A percentile compares a stretch with the other conserved stretches of the same genome.
These are phyloP conservation scores for Pogonus chalceus DNA, from an alignment of 1,140 invertebrate species.

Conservation along the genomic window DNA sequence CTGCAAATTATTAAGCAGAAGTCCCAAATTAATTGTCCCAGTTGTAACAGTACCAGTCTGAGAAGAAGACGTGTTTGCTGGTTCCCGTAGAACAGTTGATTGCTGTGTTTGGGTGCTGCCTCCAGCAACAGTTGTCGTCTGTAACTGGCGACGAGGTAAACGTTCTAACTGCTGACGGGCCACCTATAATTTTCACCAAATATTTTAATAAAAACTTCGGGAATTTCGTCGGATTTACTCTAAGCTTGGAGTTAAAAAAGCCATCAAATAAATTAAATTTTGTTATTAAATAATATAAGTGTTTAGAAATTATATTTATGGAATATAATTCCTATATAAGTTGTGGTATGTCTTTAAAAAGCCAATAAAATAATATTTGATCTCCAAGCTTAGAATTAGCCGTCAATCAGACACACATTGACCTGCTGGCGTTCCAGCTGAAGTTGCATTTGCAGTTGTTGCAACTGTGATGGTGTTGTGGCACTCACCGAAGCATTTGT, in stretches of 20 bases:
- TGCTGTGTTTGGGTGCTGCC: constrained; percentile 26
- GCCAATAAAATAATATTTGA: constrained; percentile 8
- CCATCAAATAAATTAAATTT: too few relatives aligned
- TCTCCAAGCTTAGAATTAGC: constrained; percentile 7
- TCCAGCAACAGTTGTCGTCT: constrained; percentile 23
- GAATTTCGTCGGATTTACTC: background rate
- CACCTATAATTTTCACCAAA: constrained; percentile 42
- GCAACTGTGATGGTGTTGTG: constrained; percentile 66
- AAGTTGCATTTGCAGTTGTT: constrained; percentile 83
- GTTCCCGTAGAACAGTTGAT: constrained; percentile 20
- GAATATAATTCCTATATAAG: constrained; percentile 7
- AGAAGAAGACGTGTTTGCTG: constrained; percentile 14
- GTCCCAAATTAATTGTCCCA: constrained; percentile 27
- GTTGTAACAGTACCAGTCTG: constrained; percentile 8
- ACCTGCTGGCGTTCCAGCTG: constrained; percentile 79
- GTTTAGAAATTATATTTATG: too few relatives aligned
- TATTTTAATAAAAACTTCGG: background rate
- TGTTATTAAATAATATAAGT: too few relatives aligned
- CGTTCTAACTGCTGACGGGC: constrained; percentile 77
- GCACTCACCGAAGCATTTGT: constrained; percentile 41
- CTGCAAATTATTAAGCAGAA: constrained; percentile 14
- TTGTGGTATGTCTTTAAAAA: background rate
- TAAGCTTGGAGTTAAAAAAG: constrained; percentile 10
- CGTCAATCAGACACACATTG: constrained; percentile 42
- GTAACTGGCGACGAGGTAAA: constrained; percentile 65